Base-by-base conservation (phyloP, 2,888 invertebrate species). In the Drosophila kuntzei region DNA sequence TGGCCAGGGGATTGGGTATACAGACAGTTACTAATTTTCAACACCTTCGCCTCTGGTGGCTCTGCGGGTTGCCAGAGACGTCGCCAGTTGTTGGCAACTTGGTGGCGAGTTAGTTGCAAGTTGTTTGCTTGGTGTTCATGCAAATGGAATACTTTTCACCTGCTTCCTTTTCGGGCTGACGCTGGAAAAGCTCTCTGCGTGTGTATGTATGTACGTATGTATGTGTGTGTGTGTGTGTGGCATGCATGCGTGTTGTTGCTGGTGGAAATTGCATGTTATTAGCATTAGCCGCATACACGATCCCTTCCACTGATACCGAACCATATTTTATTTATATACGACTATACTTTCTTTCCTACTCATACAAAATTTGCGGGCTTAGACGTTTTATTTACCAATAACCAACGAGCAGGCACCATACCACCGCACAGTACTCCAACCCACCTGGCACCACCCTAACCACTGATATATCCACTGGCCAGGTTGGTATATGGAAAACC, bases 251-350 rank as follows among this genome's bases (percentile, higher is more conserved):
- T 69, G 76, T 69, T 76, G 84, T 71, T 80, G 72, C 61, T 70
- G 64, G 71, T 80, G 80, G 71, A 84, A 88, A 87, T 88, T 87
- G 84, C 89, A 84, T 88, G 89, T 88, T 88, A 88, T 88, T 88
- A 88, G 88, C 72, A 86, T 88, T 88, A 88, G 86, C 76, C 79
- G 68, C 82, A 80, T 86, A 89, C 89, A 88, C 74, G 89, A 88
- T 88, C 71, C 80, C 89, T 70, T 73, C 76, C 70, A 76, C 81
- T 79, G 87, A 89, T 88, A 89, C 73, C 68, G 71, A 80, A 83
- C 85, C 85, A 85, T 89, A 89, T 87, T 89, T 89, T 87, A 84
- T 60, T 80, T 80, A 25, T 69, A 46, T 36, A 27, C 51, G 25
- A 37, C 12, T 53, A 29, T 14, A 20, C 29, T 57, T 39, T 50